Base-by-base conservation (phyloP, 2,888 invertebrate genomes). In the Diadegma fenestrale region DNA sequence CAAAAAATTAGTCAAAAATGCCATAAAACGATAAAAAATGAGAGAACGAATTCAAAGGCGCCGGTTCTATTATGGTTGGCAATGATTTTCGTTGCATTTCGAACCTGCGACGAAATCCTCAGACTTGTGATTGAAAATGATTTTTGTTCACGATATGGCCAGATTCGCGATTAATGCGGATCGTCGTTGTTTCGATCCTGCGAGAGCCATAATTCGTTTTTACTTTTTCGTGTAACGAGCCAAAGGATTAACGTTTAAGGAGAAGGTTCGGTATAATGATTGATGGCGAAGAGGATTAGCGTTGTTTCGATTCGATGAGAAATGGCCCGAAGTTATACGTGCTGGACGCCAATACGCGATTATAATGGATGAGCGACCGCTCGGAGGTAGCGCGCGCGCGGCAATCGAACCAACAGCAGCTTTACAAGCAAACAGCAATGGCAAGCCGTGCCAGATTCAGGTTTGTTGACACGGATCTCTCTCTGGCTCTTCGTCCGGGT, bases 381-480 rank as follows among this genome's bases (percentile, higher is more conserved):
- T 43, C 87, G 51, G 83, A 80, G 73, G 51, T 73, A 69, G 72
- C 76, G 54, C 54, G 54, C 33, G 33, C 30, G n/a, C 30, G 80
- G 61, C 78, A 78, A 76, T 77, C 43, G 54, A 83, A 30, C 78
- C 73, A 78, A 26, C 26, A 63, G 63, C 33, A 66, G 33, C 48
- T 69, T 48, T 48, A 69, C 33, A 86, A 64, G 88, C 85, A 48
- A 66, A 54, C 84, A 33, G 77, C 80, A 77, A 61, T 58, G 79
- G 72, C 79, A 69, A 72, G 88, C 85, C 89, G 90, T 91, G 89
- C 91, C 89, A 90, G 89, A 90, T 91, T 90, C 90, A 89, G 89
- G 90, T 90, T 90, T 90, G 90, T 90, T 90, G 91, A 90, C 91
- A 91, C 90, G 90, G 91, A 90, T 90, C 91, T 91, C 87, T 87